Evolutionary conservation across 92 coral and sea anemone genomes (phyloP), one percentile per base, ranked within the genome.

Genomic region (Parazoanthus swiftii): DNA sequence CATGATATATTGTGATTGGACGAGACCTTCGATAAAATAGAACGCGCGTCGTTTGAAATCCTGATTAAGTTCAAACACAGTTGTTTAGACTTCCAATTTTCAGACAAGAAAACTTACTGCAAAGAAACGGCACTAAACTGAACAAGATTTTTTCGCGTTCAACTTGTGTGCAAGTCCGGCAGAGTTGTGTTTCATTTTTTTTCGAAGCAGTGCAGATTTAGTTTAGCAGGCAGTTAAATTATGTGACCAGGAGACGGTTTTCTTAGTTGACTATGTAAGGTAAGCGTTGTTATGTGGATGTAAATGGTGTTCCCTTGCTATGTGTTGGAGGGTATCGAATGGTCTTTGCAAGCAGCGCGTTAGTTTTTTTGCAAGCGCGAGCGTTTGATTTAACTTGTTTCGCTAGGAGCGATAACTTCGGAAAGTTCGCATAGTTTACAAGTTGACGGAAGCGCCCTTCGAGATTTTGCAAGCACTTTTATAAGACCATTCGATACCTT

Each of bases 231-330:
- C 2, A 77, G 81, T 77, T 77, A 20, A 33, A 10, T 73, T 73
- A 25, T 73, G 36, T 73, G 77, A 26, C 77, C 77, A 33, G 77
- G 77, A 77, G 81, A 77, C 81, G 18, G 10, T 73, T 33, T 7
- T 33, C 39, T 73, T 73, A 73, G 77, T 73, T 73, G 77, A 25
- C 77, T 66, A 66, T 73, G 77, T 73, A 33, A 73, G 38, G 77
- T 73, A 73, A 73, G 42, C 77, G 77, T 73, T 73, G 33, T 73
- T 73, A 43, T 73, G 77, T 73, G 77, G 77, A 73, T 73, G 77
- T 73, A 73, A 73, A 46, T 46, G 51, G 9, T 46, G 51, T 46
- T 46, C 51, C 51, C 51, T 46, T 46, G 51, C 51, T 9, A 46
- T 46, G 8, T 46, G 11, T 46, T 46, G 51, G 8, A 46, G 51